These are phyloP conservation scores for Bufo gargarizans DNA, from an alignment of 2,113 vertebrate genomes.

Conservation along the genomic window DNA sequence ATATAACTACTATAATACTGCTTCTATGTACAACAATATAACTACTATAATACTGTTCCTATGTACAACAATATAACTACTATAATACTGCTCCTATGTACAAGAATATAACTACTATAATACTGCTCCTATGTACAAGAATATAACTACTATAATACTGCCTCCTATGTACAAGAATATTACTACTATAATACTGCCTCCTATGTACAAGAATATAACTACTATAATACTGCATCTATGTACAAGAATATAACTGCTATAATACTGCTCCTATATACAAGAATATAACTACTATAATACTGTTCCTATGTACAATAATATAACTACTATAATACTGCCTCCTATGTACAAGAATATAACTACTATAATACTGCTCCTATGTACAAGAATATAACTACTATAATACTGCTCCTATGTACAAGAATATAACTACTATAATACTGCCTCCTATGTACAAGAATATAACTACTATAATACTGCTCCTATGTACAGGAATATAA, in stretches of 20 bases:
- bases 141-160: conserved; percentile 20
- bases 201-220: background rate
- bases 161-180: conserved; percentile 8
- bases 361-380: too few relatives aligned
- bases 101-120: background rate
- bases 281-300: background rate
- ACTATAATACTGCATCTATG: background rate
- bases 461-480: conserved; percentile 4
- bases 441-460: background rate
- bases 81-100: background rate
- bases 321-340: too few relatives aligned
- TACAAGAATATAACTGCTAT: conserved; percentile 16
- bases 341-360: too few relatives aligned
- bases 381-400: conserved; percentile 7
- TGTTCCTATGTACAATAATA: too few relatives aligned
- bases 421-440: conserved; percentile 15
- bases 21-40: background rate
- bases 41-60: conserved; percentile 3
- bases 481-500: conserved; percentile 1
- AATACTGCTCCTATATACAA: background rate
- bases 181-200: conserved; percentile 14
- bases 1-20: too few relatives aligned
- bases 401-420: background rate
- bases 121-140: conserved; percentile 1
- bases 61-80: conserved; percentile 1